Evolutionary conservation across 2,888 invertebrate species (phyloP), one percentile per base, ranked within the genome.

Genomic region (Andrena trimmerana): DNA sequence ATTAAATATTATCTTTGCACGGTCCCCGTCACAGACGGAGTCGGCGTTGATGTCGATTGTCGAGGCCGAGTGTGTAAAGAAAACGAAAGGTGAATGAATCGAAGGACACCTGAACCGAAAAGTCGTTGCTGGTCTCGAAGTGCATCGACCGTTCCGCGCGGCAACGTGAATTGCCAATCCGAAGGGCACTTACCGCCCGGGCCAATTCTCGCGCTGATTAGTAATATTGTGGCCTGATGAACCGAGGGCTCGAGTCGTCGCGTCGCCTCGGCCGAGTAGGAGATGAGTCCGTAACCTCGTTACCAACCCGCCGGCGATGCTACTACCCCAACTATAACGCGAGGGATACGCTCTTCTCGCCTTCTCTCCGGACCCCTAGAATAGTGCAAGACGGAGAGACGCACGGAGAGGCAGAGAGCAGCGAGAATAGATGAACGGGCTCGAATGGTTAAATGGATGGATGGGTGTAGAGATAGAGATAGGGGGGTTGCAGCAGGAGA

Each of bases 171-270:
- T 93, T 93, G 93, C 91, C 92, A 93, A 93, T 93, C 87, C 91
- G 89, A 85, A 82, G 89, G 87, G 87, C 92, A 92, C 91, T 93
- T 92, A 92, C 89, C 87, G 81, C 77, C 83, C 83, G 86, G 92
- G 88, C 91, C 92, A 93, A 93, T 93, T 89, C 91, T 90, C 87
- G 86, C 87, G 90, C 91, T 93, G 93, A 93, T 93, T 93, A 93
- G 93, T 93, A 93, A 93, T 93, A 93, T 93, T 93, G 93, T 93
- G 92, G 92, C 92, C 93, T 92, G 93, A 93, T 92, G 93, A 93
- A 93, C 92, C 91, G 91, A 90, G 91, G 91, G 89, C 90, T 90
- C 90, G 90, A 91, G 90, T 73, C 81, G 65, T 72, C 42, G 16
- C 42, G 42, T 13, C 82, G 81, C 42, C 16, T 42, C 82, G 81